phyloP scores from a whole-genome alignment of 2,113 vertebrate genomes.

The Bagarius yarrelli region DNA sequence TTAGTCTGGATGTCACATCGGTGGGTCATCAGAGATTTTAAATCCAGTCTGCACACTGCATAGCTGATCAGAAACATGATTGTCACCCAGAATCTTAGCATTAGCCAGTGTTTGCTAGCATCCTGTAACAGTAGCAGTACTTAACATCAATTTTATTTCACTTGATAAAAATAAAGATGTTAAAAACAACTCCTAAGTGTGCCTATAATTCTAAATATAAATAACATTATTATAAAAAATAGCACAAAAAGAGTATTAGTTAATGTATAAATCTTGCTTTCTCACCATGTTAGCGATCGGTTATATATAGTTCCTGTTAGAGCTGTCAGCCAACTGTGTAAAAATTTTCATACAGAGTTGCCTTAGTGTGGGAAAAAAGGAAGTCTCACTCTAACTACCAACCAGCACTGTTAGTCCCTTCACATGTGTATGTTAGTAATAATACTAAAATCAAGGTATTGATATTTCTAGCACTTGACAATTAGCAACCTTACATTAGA shows the following conservation, averaged over 20 bases:
- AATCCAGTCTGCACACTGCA: conserved; percentile 20
- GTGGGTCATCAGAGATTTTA: conserved; percentile 56
- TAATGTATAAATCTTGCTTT: not conserved
- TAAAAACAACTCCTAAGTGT: not conserved
- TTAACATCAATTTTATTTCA: not conserved
- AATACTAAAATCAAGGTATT: not conserved
- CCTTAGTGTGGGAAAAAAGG: conserved; percentile 33
- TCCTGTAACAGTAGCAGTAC: conserved; percentile 52
- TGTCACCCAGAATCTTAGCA: conserved; percentile 48
- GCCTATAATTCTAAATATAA: not conserved
- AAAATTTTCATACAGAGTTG: not conserved
- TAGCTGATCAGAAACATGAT: conserved; percentile 41
- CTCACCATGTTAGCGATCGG: conserved; percentile 45
- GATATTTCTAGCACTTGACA: not conserved
- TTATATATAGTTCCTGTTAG: conserved; percentile 1
- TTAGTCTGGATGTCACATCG: conserved; percentile 64
- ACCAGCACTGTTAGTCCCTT: not conserved
- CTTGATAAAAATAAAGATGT: not conserved
- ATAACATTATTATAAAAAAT: not conserved
- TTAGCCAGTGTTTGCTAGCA: conserved; percentile 48
- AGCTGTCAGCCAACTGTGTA: not conserved
- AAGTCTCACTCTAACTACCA: conserved; percentile 26
- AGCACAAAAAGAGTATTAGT: not conserved
- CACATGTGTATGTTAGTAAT: not conserved
- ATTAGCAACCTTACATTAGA: not conserved